Evolutionary conservation across 2,888 invertebrate genomes (phyloP).

Genomic region (Cyclophora punctaria): DNA sequence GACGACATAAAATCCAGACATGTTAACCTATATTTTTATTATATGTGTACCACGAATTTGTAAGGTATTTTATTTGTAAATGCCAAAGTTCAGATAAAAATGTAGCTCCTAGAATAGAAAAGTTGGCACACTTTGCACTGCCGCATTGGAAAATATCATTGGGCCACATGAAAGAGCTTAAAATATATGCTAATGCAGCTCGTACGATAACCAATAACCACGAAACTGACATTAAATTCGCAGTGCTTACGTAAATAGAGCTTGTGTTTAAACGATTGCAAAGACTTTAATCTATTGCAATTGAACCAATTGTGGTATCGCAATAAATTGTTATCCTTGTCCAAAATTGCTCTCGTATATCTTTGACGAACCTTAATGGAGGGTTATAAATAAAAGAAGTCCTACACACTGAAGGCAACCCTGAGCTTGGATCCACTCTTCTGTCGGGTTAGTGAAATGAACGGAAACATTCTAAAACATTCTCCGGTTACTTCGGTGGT

Average conservation of each 20-base stretch:
- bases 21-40: neutral
- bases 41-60: neutral
- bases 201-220: too few species aligned
- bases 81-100: slow-evolving; percentile 54
- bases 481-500: slow-evolving; percentile 22
- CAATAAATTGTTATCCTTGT: too few species aligned
- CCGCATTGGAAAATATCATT: slow-evolving; percentile 58
- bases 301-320: too few species aligned
- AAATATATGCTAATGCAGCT: slow-evolving; percentile 22
- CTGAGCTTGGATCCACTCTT: slow-evolving; percentile 26
- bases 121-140: slow-evolving; percentile 50
- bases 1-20: neutral
- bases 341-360: too few species aligned
- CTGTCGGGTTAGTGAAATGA: slow-evolving; percentile 20
- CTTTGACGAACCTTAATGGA: too few species aligned
- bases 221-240: too few species aligned
- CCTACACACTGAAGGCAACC: slow-evolving; percentile 8
- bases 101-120: slow-evolving; percentile 45
- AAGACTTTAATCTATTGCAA: too few species aligned
- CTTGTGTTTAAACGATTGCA: too few species aligned
- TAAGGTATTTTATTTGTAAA: slow-evolving; percentile 19
- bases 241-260: too few species aligned
- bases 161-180: slow-evolving; percentile 46
- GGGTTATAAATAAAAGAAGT: too few species aligned
- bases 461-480: slow-evolving; percentile 20